phyloP scores from a whole-genome alignment of 2,888 invertebrate species.

The Philopedon plagiatum region DNA sequence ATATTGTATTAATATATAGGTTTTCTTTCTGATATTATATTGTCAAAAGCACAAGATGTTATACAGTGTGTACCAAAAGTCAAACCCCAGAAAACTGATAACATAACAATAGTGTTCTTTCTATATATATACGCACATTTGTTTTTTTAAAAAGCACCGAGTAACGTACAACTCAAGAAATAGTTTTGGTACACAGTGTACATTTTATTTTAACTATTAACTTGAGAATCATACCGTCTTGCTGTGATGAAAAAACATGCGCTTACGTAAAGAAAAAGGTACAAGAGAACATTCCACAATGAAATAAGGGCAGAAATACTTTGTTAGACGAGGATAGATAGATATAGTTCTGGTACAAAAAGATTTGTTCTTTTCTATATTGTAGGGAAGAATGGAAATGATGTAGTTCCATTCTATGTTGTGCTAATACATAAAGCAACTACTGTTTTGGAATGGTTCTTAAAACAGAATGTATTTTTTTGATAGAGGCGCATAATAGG shows the following conservation, averaged over 20 bases:
- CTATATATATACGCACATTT: conserved; percentile 11
- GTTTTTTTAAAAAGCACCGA: conserved; percentile 14
- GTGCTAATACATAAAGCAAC: neutral
- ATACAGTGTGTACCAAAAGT: conserved; percentile 31
- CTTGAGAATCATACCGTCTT: conserved; percentile 61
- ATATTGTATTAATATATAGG: conserved; percentile 4
- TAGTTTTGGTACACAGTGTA: conserved; percentile 23
- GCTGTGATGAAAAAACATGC: conserved; percentile 65
- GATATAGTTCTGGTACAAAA: neutral
- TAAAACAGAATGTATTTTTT: conserved; percentile 27
- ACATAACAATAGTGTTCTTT: conserved; percentile 10
- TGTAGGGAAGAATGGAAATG: conserved; percentile 1
- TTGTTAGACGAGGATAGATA: conserved; percentile 21
- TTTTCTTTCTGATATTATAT: neutral
- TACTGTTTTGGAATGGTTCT: conserved; percentile 46
- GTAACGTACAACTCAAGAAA: conserved; percentile 15
- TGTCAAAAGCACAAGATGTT: conserved; percentile 4
- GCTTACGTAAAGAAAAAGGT: conserved; percentile 48
- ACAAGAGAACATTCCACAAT: conserved; percentile 41
- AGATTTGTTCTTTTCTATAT: conserved; percentile 10
- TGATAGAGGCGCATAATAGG: conserved; percentile 31
- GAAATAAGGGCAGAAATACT: conserved; percentile 40
- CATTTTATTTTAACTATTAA: conserved; percentile 17
- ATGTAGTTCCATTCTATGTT: too few relatives aligned
- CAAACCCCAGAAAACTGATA: neutral